These are phyloP conservation scores for Carlito syrichta DNA, from an alignment of 2,113 vertebrate genomes.

Conservation along the genomic window DNA sequence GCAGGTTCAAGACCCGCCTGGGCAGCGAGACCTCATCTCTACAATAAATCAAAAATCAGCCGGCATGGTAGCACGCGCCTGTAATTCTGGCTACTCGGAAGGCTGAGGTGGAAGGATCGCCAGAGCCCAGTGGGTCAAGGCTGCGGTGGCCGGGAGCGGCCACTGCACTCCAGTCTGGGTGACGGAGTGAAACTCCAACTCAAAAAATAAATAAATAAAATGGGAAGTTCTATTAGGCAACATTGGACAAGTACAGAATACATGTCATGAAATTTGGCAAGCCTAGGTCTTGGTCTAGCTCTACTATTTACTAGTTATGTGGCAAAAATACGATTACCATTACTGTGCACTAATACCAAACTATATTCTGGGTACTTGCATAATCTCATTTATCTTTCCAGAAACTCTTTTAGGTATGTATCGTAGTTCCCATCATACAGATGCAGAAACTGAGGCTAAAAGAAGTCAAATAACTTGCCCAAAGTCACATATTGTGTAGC, in stretches of 20 bases:
- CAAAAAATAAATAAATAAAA: too few relatives aligned
- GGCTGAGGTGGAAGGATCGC: too few relatives aligned
- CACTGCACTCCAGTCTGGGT: too few relatives aligned
- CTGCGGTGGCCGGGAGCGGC: too few relatives aligned
- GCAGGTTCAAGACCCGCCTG: too few relatives aligned
- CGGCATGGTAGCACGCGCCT: too few relatives aligned
- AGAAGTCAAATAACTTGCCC: background rate
- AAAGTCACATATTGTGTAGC: background rate
- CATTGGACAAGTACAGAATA: background rate
- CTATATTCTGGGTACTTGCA: background rate
- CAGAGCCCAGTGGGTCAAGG: too few relatives aligned
- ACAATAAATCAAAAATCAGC: too few relatives aligned
- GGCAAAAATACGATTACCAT: background rate
- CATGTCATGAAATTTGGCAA: background rate
- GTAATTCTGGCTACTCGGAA: too few relatives aligned
- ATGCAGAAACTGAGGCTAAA: background rate
- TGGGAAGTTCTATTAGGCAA: background rate
- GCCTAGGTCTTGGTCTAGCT: background rate
- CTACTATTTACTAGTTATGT: background rate
- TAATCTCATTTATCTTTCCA: background rate
- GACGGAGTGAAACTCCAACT: too few relatives aligned
- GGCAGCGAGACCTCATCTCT: too few relatives aligned
- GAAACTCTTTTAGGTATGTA: background rate
- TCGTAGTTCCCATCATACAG: background rate
- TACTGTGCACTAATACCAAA: background rate